These are phyloP conservation scores for Acanthiza pusilla DNA, from an alignment of 2,797 vertebrate genomes.

Conservation along the genomic window DNA sequence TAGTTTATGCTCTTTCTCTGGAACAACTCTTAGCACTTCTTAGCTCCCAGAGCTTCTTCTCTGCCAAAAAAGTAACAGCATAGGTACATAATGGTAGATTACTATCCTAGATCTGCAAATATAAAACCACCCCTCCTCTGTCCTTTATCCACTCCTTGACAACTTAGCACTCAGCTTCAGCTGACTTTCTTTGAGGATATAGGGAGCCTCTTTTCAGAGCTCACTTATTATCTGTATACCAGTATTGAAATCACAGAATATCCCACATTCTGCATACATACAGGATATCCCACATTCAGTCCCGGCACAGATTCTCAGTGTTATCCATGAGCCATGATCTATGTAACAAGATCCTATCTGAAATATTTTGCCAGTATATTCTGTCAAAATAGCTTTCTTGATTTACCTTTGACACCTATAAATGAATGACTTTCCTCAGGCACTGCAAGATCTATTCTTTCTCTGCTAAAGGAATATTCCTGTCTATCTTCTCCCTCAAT, in stretches of 20 bases:
- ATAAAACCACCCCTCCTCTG: neutral
- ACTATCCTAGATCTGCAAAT: neutral
- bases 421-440: neutral
- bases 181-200: neutral
- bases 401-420: neutral
- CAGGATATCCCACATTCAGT: neutral
- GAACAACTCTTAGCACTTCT: neutral
- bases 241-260: neutral
- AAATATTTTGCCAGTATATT: neutral
- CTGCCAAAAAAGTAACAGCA: neutral
- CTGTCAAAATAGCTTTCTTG: neutral
- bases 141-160: neutral
- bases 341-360: neutral
- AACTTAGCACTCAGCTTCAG: neutral
- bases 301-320: neutral
- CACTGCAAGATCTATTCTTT: neutral
- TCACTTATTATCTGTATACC: neutral
- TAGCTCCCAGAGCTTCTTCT: neutral
- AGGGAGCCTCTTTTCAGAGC: neutral
- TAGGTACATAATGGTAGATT: neutral
- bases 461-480: neutral
- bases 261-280: neutral
- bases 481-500: neutral
- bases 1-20: neutral
- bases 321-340: neutral